Percentiles rank a stretch among this genome's conserved stretches.
Conservation (phyloP, 2,888 invertebrate genomes). For the Drosophila buzzatii region DNA sequence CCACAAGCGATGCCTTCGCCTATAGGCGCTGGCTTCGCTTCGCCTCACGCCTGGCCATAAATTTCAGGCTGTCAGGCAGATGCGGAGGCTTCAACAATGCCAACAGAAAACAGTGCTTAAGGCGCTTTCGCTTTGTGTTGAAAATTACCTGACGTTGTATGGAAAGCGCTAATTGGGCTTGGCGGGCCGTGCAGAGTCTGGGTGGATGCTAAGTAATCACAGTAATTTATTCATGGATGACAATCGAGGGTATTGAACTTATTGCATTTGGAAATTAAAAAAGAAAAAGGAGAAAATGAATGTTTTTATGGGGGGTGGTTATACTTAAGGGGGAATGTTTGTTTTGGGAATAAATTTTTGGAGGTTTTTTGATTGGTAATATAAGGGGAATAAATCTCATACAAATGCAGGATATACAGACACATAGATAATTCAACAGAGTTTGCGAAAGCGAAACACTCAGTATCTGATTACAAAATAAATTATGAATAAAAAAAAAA, state of each 20-base stretch:
- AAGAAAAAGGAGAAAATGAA: too few relatives aligned
- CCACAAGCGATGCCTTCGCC: slow-evolving; percentile 37
- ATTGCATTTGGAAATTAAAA: slow-evolving; percentile 26
- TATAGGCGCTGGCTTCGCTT: slow-evolving; percentile 53
- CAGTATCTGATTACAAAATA: not conserved
- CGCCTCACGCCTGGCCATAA: slow-evolving; percentile 67
- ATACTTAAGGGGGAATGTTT: too few relatives aligned
- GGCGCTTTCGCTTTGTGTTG: slow-evolving; percentile 24
- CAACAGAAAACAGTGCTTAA: slow-evolving; percentile 19
- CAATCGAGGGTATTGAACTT: slow-evolving; percentile 48
- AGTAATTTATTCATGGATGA: slow-evolving; percentile 47
- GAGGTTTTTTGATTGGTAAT: too few relatives aligned
- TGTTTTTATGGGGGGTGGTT: too few relatives aligned
- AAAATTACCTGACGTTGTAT: slow-evolving; percentile 57
- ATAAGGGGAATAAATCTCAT: not conserved
- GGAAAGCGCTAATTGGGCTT: slow-evolving; percentile 54
- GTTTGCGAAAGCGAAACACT: not conserved
- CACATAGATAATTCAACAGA: not conserved
- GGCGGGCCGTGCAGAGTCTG: not conserved
- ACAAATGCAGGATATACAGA: not conserved
- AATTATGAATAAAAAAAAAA: not conserved
- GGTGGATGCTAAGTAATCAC: slow-evolving; percentile 51
- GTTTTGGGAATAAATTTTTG: too few relatives aligned
- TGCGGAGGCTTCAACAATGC: slow-evolving; percentile 31
- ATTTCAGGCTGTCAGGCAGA: slow-evolving; percentile 68